Base-by-base conservation (phyloP, 2,888 invertebrate species). In the Aspidiotus destructor region DNA sequence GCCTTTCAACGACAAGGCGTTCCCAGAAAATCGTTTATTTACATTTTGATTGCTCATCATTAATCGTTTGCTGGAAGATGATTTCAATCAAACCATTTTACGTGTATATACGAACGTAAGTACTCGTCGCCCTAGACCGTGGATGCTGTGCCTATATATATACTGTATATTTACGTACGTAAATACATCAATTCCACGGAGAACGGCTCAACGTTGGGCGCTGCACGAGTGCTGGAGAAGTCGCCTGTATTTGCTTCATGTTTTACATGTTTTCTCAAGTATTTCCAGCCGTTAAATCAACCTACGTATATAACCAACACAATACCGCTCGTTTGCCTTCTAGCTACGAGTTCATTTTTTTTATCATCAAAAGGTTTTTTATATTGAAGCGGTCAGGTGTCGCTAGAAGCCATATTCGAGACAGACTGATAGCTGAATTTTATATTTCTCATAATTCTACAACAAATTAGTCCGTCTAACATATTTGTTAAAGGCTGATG, bases 321-420 rank as follows among this genome's bases (percentile, higher is more conserved):
- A 58, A 57, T 58, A 58, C 57, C 57, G 64, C 41, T 54, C 41
- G 42, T 48, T 58, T 41, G 57, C 65, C 58, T 58, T 13, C 57
- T n/a, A 16, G 16, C n/a, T 41, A 41, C 40, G 52, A 52, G 58
- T 58, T 54, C 55, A 40, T 54, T 52, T 55, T 65, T 57, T 64
- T 55, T 58, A 65, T 58, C 58, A 64, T 65, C 57, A 65, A 65
- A 65, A 16, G 44, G 8, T 10, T 58, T 54, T 54, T 64, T 55
- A 55, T 65, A 65, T 65, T 65, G 58, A 65, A 65, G 65, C 65
- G 65, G 65, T 65, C 65, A 65, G 65, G 65, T 58, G 65, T 65
- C 65, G 58, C 65, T 65, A 44, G 57, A 41, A 65, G 65, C 65
- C 58, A 65, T 65, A 42, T 57, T 57, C 42, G 54, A 55, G 41